phyloP scores from a whole-genome alignment of 1,140 invertebrate genomes.

The Littorina saxatilis region DNA sequence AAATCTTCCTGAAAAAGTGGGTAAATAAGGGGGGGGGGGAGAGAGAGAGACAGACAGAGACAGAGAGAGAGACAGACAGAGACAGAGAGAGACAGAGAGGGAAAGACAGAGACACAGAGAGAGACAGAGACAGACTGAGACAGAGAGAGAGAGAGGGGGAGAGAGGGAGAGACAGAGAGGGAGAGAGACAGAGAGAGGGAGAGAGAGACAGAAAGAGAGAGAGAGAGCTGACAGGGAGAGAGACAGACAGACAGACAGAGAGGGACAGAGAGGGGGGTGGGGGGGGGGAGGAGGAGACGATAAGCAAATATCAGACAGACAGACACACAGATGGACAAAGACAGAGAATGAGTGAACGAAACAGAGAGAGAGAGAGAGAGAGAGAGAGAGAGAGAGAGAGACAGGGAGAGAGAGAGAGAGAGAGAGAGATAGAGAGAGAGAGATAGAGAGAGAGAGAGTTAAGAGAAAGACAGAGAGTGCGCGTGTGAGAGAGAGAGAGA shows the following conservation, averaged over 20 bases:
- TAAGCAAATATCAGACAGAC: not conserved
- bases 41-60: not conserved
- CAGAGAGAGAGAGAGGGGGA: slow-evolving; percentile 1
- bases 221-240: no score
- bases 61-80: not conserved
- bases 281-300: not conserved
- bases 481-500: no score
- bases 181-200: not conserved
- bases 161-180: not conserved
- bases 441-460: no score
- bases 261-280: not conserved
- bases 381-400: no score
- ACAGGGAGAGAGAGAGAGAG: no score
- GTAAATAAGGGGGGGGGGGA: slow-evolving; percentile 19
- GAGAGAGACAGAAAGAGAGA: slow-evolving; percentile 4
- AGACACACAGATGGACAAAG: no score
- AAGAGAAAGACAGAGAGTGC: no score
- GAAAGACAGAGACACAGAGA: not conserved
- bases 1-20: not conserved
- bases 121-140: not conserved
- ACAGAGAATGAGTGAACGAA: no score
- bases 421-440: no score
- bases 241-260: not conserved
- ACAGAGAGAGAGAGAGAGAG: not conserved
- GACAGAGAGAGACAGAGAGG: slow-evolving; percentile 3